Evolutionary conservation across 2,113 vertebrate species (phyloP).

Genomic region (Elgaria multicarinata): DNA sequence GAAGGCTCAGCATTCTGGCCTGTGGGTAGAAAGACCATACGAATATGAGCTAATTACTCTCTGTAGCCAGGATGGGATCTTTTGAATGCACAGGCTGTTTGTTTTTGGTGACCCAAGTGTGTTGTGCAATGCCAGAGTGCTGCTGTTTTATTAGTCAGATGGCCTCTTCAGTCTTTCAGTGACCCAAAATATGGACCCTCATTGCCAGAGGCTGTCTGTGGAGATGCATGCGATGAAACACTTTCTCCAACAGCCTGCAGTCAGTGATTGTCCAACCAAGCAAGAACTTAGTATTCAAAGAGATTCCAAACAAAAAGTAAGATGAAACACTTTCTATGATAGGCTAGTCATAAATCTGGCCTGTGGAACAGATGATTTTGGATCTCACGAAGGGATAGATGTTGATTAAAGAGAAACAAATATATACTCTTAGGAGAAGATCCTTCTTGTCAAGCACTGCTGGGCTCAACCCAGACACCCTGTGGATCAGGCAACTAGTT

Average conservation of each 20-base stretch:
- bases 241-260: background rate
- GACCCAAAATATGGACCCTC: background rate
- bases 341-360: background rate
- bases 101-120: background rate
- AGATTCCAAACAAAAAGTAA: background rate
- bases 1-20: conserved; percentile 20
- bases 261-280: background rate
- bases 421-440: background rate
- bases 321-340: background rate
- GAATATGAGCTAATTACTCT: conserved; percentile 30
- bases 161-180: conserved; percentile 13
- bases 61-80: background rate
- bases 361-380: background rate
- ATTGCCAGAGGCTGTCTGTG: fast-evolving
- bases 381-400: background rate
- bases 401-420: background rate
- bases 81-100: background rate
- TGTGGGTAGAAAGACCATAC: background rate
- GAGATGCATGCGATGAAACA: background rate
- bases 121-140: background rate
- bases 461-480: background rate
- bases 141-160: conserved; percentile 4
- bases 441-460: background rate
- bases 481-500: background rate
- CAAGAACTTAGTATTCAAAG: background rate